Conservation (phyloP, 2,888 invertebrate genomes). For the Auanema sp. region DNA sequence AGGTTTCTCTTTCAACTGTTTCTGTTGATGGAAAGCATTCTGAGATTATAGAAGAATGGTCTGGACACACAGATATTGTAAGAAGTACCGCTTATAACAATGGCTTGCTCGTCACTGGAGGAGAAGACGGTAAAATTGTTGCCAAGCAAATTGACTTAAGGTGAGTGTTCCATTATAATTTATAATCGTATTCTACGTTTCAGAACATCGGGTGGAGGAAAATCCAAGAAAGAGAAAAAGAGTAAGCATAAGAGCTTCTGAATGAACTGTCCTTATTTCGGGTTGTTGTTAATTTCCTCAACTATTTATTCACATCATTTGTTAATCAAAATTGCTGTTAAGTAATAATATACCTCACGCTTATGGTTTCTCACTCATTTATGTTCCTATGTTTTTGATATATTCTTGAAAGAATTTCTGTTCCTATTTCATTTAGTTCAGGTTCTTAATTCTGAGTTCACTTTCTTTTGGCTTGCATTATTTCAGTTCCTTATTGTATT, state of each 20-base stretch:
- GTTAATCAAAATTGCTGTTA: too few species aligned
- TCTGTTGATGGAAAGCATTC: conserved; percentile 19
- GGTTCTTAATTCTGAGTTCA: too few species aligned
- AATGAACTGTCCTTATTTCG: too few species aligned
- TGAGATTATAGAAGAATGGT: conserved; percentile 20
- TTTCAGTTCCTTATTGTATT: too few species aligned
- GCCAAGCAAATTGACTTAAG: conserved; percentile 27
- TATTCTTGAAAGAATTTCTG: too few species aligned
- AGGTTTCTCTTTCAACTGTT: conserved; percentile 13
- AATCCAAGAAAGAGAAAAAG: conserved; percentile 17
- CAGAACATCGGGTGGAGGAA: conserved; percentile 14
- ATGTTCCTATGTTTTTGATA: too few species aligned
- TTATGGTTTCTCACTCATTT: too few species aligned
- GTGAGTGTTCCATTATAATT: conserved; percentile 9
- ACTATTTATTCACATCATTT: too few species aligned
- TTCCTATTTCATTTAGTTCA: too few species aligned
- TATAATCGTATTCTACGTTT: not conserved
- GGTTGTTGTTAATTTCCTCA: too few species aligned
- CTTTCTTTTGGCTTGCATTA: too few species aligned
- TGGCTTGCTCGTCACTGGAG: conserved; percentile 28
- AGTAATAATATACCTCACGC: too few species aligned
- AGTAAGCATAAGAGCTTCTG: not conserved
- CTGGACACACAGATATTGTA: conserved; percentile 21
- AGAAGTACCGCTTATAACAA: conserved; percentile 17
- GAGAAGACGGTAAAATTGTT: conserved; percentile 35